A percentile compares a stretch with the other conserved stretches of the same genome.
These are phyloP conservation scores for Lithophane leautieri DNA, from an alignment of 2,888 invertebrate species.

Conservation along the genomic window DNA sequence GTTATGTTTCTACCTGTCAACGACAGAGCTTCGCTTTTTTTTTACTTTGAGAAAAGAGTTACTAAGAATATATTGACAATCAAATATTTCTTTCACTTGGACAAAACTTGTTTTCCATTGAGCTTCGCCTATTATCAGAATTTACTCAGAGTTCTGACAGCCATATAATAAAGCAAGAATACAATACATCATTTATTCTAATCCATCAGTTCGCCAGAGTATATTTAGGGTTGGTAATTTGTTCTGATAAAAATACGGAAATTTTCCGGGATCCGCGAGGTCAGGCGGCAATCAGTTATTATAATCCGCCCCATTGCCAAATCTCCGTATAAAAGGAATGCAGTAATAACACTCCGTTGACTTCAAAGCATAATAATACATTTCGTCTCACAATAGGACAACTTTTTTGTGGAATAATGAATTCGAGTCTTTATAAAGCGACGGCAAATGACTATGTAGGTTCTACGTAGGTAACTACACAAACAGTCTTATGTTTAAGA, in stretches of 20 bases:
- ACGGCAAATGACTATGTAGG: conserved; percentile 26
- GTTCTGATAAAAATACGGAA: conserved; percentile 59
- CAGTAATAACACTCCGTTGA: conserved; percentile 65
- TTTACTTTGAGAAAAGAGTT: background rate
- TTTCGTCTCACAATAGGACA: conserved; percentile 52
- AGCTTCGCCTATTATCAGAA: conserved; percentile 3
- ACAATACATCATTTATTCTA: conserved; percentile 52
- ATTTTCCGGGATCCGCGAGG: conserved; percentile 53
- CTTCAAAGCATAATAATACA: conserved; percentile 65
- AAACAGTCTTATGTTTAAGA: conserved; percentile 24
- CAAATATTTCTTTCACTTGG: conserved; percentile 23
- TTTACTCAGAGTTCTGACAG: conserved; percentile 20
- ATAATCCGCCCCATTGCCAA: conserved; percentile 65
- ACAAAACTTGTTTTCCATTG: conserved; percentile 17
- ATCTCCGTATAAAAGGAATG: conserved; percentile 62
- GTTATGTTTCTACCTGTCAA: conserved; percentile 15
- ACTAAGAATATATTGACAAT: conserved; percentile 8
- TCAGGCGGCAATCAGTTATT: conserved; percentile 67
- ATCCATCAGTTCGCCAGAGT: conserved; percentile 54
- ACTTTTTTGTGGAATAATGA: conserved; percentile 57
- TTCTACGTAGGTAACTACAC: background rate
- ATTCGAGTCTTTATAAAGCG: conserved; percentile 43
- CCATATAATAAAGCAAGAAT: conserved; percentile 34
- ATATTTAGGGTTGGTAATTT: conserved; percentile 62
- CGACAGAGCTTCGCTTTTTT: conserved; percentile 15